Base-by-base conservation (phyloP, 2,888 invertebrate genomes). In the Stegophylla sp. region DNA sequence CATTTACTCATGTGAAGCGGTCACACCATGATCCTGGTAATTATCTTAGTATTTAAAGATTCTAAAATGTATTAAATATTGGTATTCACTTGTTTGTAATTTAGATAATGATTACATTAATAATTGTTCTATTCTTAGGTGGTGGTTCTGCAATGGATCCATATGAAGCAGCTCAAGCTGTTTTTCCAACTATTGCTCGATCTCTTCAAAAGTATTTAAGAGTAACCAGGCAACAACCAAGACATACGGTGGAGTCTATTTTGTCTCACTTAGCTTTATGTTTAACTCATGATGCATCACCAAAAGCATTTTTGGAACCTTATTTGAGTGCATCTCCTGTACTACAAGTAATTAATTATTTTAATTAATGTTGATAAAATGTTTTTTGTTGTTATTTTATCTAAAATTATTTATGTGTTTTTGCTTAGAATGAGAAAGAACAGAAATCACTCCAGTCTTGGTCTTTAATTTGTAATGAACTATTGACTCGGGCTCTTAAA, bases 131-230 rank as follows among this genome's bases (percentile, higher is more conserved):
- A 9, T 82, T 82, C 72, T 59, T 13, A 82, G 91, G 93, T 45
- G 92, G 94, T 0, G 93, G 94, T 0, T 91, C 93, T 82, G 93
- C 94, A 0, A 92, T 99, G 89, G 96, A 97, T 86, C 94, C 98
- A 0, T 92, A 95, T 85, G 98, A 98, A 88, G 98, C 98, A 4
- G 98, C 98, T 0, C 96, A 97, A 86, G 96, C 98, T 0, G 96
- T 99, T 81, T 98, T 99, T 86, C 98, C 98, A 1, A 96, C 97
- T 10, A 92, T 99, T 89, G 96, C 98, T 0, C 91, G 97, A 82
- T 95, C 98, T 1, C 88, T 99, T 83, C 98, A 98, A 88, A 98
- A 99, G 87, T 99, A 95, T 87, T 89, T 99, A 82, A 91, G 98
- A 13, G 94, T 97, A 2, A 99, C 98, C 0, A 88, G 98, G 0